Conservation (phyloP, 2,113 vertebrate genomes). For the Pardalotus punctatus region DNA sequence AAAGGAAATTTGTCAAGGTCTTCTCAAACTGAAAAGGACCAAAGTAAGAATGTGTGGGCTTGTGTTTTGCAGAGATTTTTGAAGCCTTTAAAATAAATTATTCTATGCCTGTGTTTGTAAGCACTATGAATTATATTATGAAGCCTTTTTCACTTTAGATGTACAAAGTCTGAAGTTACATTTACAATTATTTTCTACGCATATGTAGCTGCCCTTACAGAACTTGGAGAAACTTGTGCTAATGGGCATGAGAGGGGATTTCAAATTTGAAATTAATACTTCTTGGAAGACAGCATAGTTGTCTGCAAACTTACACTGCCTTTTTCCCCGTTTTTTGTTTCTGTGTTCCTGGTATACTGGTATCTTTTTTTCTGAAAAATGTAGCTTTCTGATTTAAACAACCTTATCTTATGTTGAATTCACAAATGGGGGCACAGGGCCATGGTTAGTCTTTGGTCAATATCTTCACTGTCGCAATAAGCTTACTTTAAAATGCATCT, state of each 20-base stretch:
- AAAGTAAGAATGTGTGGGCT: background rate
- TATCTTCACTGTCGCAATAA: background rate
- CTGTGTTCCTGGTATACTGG: background rate
- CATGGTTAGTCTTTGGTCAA: background rate
- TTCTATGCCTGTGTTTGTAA: background rate
- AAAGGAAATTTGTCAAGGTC: background rate
- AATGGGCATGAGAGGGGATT: background rate
- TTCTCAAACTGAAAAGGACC: background rate
- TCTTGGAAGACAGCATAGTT: background rate
- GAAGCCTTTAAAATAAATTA: background rate
- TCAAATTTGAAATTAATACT: background rate
- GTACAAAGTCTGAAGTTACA: background rate
- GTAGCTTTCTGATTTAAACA: background rate
- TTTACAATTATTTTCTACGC: background rate
- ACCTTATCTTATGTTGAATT: background rate
- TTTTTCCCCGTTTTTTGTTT: background rate
- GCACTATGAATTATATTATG: background rate
- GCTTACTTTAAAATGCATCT: background rate
- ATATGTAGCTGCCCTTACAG: background rate
- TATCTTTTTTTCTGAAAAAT: background rate
- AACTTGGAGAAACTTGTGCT: background rate
- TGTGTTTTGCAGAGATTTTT: background rate
- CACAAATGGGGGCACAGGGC: background rate
- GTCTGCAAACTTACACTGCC: background rate
- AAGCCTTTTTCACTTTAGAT: background rate